phyloP scores from a whole-genome alignment of 2,797 vertebrate genomes.

The Adelosebastes latens region DNA sequence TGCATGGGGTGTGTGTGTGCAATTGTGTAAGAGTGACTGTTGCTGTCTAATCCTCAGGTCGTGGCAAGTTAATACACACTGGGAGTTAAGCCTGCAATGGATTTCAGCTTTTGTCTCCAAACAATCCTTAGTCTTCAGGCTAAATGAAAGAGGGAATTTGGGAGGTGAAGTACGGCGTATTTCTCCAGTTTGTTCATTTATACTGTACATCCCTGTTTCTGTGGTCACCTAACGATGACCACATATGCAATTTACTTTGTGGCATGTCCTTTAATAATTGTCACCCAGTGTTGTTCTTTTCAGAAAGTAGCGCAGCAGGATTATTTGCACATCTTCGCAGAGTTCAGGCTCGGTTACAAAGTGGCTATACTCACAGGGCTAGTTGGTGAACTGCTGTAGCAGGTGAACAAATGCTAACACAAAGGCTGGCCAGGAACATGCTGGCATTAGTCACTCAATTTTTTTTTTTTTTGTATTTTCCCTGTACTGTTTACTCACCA shows the following conservation, averaged over 20 bases:
- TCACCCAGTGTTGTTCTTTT: neutral
- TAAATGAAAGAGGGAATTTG: neutral
- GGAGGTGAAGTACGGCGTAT: neutral
- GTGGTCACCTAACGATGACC: too few species aligned
- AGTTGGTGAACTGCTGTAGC: neutral
- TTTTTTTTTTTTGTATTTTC: neutral
- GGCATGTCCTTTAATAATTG: neutral
- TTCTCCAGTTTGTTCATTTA: conserved; percentile 9
- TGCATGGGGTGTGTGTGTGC: neutral
- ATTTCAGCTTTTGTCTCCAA: conserved; percentile 15
- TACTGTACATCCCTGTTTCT: neutral
- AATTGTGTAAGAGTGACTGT: conserved; percentile 10
- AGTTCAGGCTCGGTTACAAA: neutral
- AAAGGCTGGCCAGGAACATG: too few species aligned
- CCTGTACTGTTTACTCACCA: neutral
- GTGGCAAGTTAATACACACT: conserved; percentile 22
- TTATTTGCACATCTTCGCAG: too few species aligned
- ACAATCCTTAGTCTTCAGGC: neutral
- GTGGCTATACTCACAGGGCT: neutral
- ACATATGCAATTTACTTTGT: neutral
- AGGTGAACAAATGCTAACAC: neutral
- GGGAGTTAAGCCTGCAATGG: conserved; percentile 41
- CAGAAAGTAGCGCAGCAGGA: neutral
- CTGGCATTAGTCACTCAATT: neutral
- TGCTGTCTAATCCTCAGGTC: conserved; percentile 5